phyloP scores from a whole-genome alignment of 2,888 invertebrate species.

The Orthosia incerta region DNA sequence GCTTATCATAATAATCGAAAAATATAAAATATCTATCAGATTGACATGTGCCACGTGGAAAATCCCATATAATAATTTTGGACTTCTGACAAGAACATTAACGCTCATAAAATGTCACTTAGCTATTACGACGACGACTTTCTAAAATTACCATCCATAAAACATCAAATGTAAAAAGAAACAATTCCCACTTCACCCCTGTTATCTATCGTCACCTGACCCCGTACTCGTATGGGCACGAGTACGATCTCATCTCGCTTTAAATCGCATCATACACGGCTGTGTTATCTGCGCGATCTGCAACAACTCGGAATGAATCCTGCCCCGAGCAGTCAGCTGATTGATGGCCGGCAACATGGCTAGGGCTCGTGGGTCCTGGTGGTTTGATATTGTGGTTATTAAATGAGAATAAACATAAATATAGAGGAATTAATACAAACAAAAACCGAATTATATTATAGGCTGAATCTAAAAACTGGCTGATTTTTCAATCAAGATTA shows the following conservation, averaged over 20 bases:
- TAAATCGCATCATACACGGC: constrained; percentile 77
- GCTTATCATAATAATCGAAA: too few species aligned
- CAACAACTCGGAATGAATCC: constrained; percentile 72
- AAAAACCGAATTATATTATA: too few species aligned
- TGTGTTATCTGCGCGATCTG: constrained; percentile 72
- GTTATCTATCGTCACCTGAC: constrained; percentile 63
- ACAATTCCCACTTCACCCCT: constrained; percentile 31
- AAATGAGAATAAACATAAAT: background rate
- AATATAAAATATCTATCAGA: too few species aligned
- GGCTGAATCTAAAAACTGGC: too few species aligned
- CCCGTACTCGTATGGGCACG: constrained; percentile 19
- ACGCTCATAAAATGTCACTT: too few species aligned
- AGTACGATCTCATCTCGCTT: constrained; percentile 68
- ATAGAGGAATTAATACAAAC: too few species aligned
- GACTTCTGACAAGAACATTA: too few species aligned
- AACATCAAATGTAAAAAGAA: background rate
- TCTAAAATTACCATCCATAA: too few species aligned
- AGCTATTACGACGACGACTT: too few species aligned
- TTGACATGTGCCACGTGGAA: too few species aligned
- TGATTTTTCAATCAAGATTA: too few species aligned
- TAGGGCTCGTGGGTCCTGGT: constrained; percentile 60
- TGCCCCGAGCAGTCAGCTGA: constrained; percentile 74
- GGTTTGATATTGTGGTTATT: background rate
- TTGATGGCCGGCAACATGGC: constrained; percentile 70
- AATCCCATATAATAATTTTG: too few species aligned